Conservation (phyloP, 2,113 vertebrate species). For the Microtus pennsylvanicus region DNA sequence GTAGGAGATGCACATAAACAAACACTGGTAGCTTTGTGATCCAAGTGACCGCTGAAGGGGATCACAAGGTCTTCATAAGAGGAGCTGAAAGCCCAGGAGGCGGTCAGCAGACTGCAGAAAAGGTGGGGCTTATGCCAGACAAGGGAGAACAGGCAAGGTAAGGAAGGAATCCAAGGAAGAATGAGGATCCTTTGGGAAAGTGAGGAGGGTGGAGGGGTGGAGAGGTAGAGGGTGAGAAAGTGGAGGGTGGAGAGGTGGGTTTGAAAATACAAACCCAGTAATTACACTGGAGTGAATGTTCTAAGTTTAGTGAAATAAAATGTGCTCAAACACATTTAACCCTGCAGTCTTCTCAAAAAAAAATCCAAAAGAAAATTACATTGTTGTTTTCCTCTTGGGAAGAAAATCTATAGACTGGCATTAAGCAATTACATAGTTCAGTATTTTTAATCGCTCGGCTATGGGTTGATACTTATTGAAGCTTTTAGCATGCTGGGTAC, state of each 20-base stretch:
- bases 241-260: neutral
- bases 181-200: neutral
- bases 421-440: neutral
- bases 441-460: neutral
- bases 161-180: neutral
- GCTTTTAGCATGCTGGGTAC: neutral
- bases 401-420: neutral
- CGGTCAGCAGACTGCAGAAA: neutral
- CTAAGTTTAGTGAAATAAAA: neutral
- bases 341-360: neutral
- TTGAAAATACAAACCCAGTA: neutral
- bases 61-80: neutral
- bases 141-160: neutral
- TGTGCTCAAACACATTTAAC: neutral
- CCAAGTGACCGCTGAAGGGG: neutral
- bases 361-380: conserved; percentile 22
- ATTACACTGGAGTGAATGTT: neutral
- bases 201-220: neutral
- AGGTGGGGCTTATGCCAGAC: neutral
- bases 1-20: neutral
- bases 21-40: neutral
- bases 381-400: neutral
- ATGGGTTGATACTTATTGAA: neutral
- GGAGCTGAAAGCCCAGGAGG: neutral
- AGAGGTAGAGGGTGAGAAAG: too few species aligned